Percentiles rank a stretch among this genome's conserved stretches.
Evolutionary conservation across 2,888 invertebrate species (phyloP).

Genomic region (Ellobium chinense): DNA sequence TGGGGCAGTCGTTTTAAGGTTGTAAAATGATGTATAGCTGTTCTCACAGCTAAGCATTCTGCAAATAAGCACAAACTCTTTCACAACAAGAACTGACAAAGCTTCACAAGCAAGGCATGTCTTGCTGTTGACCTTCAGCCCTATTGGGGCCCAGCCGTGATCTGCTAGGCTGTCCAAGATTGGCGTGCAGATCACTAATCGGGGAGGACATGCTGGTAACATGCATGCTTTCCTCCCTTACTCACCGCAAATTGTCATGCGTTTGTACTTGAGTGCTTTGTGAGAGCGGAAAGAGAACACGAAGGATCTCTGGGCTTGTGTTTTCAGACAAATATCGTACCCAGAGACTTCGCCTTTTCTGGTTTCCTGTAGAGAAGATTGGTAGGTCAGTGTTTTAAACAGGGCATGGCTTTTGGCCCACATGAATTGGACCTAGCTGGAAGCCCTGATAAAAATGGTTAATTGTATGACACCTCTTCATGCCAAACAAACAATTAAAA

Average conservation of each 20-base stretch:
- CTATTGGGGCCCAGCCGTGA: constrained; percentile 7
- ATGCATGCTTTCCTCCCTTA: constrained; percentile 34
- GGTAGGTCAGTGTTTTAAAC: not conserved
- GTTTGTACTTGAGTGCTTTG: constrained; percentile 48
- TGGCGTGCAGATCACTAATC: not conserved
- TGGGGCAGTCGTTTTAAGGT: too few relatives aligned
- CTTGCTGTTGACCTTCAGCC: constrained; percentile 16
- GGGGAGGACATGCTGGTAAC: constrained; percentile 15
- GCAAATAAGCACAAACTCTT: not conserved
- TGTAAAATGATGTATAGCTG: too few relatives aligned
- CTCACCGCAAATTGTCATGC: constrained; percentile 51
- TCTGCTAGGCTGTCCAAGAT: constrained; percentile 30
- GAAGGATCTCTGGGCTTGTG: constrained; percentile 49
- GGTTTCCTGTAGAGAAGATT: constrained; percentile 45
- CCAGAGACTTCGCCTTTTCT: constrained; percentile 47
- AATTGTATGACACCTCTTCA: too few relatives aligned
- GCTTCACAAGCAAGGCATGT: constrained; percentile 8
- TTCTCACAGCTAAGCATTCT: too few relatives aligned
- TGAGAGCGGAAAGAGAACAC: constrained; percentile 46
- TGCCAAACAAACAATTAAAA: not conserved
- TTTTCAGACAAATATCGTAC: constrained; percentile 48
- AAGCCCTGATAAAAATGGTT: not conserved
- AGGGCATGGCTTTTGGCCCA: not conserved
- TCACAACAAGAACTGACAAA: constrained; percentile 5
- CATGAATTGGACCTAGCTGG: not conserved